Conservation (phyloP, 2,797 vertebrate genomes). For the Acanthis flammea region DNA sequence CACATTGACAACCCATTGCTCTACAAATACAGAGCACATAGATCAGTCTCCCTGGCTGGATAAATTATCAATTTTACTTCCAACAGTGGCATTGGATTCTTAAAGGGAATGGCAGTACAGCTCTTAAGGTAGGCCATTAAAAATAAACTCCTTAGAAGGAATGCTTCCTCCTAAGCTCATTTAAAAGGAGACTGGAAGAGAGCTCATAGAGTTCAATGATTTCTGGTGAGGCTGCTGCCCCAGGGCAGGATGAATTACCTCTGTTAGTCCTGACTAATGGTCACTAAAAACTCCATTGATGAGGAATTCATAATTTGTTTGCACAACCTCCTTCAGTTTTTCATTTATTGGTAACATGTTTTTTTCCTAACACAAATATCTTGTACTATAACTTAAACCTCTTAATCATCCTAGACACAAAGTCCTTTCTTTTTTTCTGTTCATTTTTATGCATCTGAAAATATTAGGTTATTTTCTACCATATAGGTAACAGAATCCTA, state of each 20-base stretch:
- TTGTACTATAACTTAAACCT: not conserved
- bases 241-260: not conserved
- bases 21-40: not conserved
- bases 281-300: not conserved
- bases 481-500: accelerated
- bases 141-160: not conserved
- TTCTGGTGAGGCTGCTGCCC: not conserved
- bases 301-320: not conserved
- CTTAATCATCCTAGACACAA: not conserved
- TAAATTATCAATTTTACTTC: not conserved
- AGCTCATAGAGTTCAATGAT: not conserved
- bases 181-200: not conserved
- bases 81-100: not conserved
- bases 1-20: not conserved
- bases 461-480: not conserved
- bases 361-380: not conserved
- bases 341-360: not conserved
- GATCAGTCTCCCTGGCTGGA: not conserved
- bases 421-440: not conserved
- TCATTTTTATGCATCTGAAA: not conserved
- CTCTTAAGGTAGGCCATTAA: not conserved
- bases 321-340: not conserved
- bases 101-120: not conserved
- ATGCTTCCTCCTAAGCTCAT: not conserved
- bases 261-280: not conserved